Base-by-base conservation (phyloP, 2,797 vertebrate genomes). In the Tachyglossus aculeatus region DNA sequence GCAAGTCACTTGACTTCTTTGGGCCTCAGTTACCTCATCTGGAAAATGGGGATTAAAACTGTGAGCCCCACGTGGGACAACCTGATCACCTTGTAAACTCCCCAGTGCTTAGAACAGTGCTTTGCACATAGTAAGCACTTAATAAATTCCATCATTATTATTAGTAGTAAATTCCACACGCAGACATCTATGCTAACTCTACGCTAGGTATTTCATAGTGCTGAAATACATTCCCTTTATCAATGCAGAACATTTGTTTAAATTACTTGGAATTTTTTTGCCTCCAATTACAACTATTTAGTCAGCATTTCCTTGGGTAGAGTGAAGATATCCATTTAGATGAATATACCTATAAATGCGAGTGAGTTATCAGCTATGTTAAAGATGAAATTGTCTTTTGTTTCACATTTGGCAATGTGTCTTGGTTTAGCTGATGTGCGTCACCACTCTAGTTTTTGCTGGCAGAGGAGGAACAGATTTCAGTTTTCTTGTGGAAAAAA, bases 231-330 rank as follows among this genome's bases (percentile, higher is more conserved):
- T n/a, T n/a, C n/a, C n/a, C n/a, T n/a, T n/a, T n/a, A n/a, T n/a
- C 10, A 61, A 39, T 48, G 57, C 38, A 34, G 61, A 29, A 70
- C 31, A 44, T 55, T 71, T 39, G 18, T 37, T 48, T 67, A 73
- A 62, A 14, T 65, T 67, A 51, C 47, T 31, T 58, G 60, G 36
- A 24, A 50, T 65, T 65, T 38, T 48, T 27, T 59, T 41, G 21
- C 56, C 21, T 74, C 6, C 79, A 29, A 55, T 73, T 70, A 32
- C 36, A 47, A 5, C 33, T 63, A 40, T 66, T 45, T 15, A 79
- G 32, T 15, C 67, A 36, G 13, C 2, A 14, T 25, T 80, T 19
- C 67, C 47, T 66, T 32, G 56, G 57, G 37, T 52, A 71, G 1
- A 74, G 61, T 53, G 64, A 68, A 70, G 58, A 16, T 72, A 7